phyloP scores from a whole-genome alignment of 2,888 invertebrate genomes.

The Tuta absoluta region DNA sequence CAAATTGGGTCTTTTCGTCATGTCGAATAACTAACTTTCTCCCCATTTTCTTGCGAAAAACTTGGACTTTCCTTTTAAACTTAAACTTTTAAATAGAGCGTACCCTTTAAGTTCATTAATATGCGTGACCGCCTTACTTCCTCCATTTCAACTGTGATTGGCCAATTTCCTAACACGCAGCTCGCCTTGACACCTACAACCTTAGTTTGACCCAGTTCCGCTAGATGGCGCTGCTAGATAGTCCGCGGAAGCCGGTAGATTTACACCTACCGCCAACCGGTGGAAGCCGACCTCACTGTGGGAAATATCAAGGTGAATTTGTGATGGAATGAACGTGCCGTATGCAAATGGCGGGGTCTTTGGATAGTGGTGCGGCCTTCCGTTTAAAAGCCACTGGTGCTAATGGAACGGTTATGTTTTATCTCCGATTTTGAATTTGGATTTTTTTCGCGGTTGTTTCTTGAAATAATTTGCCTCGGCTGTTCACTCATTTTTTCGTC shows the following conservation, averaged over 20 bases:
- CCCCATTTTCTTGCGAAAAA: too few relatives aligned
- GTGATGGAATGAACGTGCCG: background rate
- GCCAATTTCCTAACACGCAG: conserved; percentile 24
- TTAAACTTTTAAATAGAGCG: background rate
- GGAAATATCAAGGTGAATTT: conserved; percentile 1
- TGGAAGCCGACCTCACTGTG: conserved; percentile 35
- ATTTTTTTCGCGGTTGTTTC: background rate
- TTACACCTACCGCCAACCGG: conserved; percentile 40
- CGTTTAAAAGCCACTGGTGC: conserved; percentile 6
- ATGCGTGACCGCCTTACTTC: background rate
- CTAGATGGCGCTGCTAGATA: conserved; percentile 47
- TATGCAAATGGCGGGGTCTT: conserved; percentile 12
- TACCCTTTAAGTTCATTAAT: conserved; percentile 1
- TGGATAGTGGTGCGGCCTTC: conserved; percentile 13
- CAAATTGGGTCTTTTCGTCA: too few relatives aligned
- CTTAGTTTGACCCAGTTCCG: conserved; percentile 41
- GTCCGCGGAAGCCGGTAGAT: conserved; percentile 45
- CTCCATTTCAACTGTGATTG: background rate
- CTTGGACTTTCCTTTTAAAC: too few relatives aligned
- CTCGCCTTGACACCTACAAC: conserved; percentile 22
- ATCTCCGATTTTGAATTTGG: conserved; percentile 27
- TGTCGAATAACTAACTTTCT: too few relatives aligned
- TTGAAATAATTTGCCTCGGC: too few relatives aligned
- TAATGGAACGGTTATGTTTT: background rate
- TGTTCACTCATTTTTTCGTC: too few relatives aligned